Conservation (phyloP, 2,113 vertebrate genomes). For the Hypocryptadius cinnamomeus region DNA sequence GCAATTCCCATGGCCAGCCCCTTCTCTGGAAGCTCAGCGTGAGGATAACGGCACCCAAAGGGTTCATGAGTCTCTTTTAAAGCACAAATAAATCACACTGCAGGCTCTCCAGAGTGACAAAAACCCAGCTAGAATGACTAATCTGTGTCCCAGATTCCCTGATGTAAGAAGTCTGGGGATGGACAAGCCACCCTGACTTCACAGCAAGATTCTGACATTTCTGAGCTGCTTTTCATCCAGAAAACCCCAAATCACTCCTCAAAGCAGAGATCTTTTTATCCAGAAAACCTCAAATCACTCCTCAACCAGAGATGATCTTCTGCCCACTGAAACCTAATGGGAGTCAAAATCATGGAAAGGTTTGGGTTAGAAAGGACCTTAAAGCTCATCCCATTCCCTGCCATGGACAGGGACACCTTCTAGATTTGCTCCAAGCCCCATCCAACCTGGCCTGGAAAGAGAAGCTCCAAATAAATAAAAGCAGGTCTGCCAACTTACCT, state of each 20-base stretch:
- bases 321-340: rapidly evolving
- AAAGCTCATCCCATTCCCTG: neutral
- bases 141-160: rapidly evolving
- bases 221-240: neutral
- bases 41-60: neutral
- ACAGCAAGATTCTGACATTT: neutral
- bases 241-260: neutral
- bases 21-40: neutral
- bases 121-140: neutral
- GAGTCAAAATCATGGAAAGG: neutral
- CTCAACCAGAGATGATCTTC: neutral
- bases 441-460: neutral
- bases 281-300: neutral
- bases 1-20: rapidly evolving
- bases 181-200: rapidly evolving
- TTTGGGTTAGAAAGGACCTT: neutral
- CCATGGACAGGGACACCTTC: neutral
- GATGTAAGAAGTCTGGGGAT: rapidly evolving
- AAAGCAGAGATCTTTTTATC: neutral
- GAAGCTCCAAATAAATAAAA: neutral
- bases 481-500: neutral
- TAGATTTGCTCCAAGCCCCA: neutral
- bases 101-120: neutral
- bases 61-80: rapidly evolving
- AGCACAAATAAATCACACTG: neutral